Evolutionary conservation across 2,888 invertebrate species (phyloP).

Genomic region (Orthonevra nobilis): DNA sequence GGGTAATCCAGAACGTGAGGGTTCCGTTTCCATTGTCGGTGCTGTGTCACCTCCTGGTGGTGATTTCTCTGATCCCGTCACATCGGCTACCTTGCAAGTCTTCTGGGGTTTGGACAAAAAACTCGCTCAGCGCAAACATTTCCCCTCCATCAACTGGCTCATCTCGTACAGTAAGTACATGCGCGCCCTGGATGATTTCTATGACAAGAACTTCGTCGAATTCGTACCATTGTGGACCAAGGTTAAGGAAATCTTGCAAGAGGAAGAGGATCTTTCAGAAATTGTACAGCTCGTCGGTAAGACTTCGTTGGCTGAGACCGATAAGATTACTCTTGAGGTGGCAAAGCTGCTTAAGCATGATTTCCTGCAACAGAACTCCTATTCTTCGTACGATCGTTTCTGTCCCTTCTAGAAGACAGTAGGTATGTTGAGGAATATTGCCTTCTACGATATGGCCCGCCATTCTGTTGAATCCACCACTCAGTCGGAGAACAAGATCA

Average conservation of each 20-base stretch:
- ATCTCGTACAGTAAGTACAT: too few species aligned
- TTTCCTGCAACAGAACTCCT: slow-evolving; percentile 99
- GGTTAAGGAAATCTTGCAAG: slow-evolving; percentile 96
- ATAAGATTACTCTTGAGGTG: too few species aligned
- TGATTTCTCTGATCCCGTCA: too few species aligned
- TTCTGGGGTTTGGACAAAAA: slow-evolving; percentile 99
- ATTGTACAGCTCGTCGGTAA: slow-evolving; percentile 99
- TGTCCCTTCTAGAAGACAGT: slow-evolving; percentile 99
- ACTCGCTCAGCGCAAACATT: too few species aligned
- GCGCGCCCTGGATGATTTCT: slow-evolving; percentile 99
- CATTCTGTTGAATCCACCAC: too few species aligned
- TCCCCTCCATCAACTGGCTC: too few species aligned
- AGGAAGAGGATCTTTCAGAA: slow-evolving; percentile 99
- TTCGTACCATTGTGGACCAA: slow-evolving; percentile 98
- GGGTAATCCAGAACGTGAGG: too few species aligned
- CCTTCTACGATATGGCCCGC: slow-evolving; percentile 99
- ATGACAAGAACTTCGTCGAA: slow-evolving; percentile 98
- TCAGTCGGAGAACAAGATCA: too few species aligned
- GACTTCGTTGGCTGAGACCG: slow-evolving; percentile 99
- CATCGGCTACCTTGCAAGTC: slow-evolving; percentile 99
- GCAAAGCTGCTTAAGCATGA: slow-evolving; percentile 99
- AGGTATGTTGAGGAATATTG: slow-evolving; percentile 98
- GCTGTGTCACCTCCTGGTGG: slow-evolving; percentile 99
- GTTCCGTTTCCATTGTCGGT: slow-evolving; percentile 99
- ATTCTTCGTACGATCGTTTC: slow-evolving; percentile 96